Base-by-base conservation (phyloP, 2,888 invertebrate species). In the Apamea epomidion region DNA sequence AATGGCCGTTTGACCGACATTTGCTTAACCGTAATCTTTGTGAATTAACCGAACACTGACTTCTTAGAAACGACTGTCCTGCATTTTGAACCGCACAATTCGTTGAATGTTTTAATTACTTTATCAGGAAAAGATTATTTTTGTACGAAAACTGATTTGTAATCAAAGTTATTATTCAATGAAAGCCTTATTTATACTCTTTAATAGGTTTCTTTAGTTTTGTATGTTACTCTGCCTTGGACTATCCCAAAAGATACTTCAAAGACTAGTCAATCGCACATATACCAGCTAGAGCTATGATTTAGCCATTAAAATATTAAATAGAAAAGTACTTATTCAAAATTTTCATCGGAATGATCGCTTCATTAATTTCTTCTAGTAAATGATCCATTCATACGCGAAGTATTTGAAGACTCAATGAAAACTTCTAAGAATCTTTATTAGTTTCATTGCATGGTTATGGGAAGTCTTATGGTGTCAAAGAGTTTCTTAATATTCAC, bases 1-100 rank as follows among this genome's bases (percentile, higher is more conserved):
- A 87, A 89, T 87, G 76, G 12, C 84, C 81, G 87, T 88, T 88
- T 84, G 90, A 81, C 89, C 89, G 86, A 87, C 81, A 89, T 89
- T 80, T 75, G 69, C 42, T 75, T 89, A 89, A 89, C 88, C 87
- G 90, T 89, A 87, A 84, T 89, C 80, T 86, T 83, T 25, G 78
- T 81, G 76, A 88, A 87, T 89, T 82, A 87, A 80, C 81, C 68
- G 80, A 86, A 83, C 82, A 70, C 68, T 48, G 80, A 69, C 29
- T 89, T 89, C 87, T 74, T 25, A 78, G 87, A 89, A 89, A 70
- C 42, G 25, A 48, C 62, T 75, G 81, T 74, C 29, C 68, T 77
- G 81, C 37, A 73, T 87, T 81, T 78, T 74, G 58, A 75, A 75
- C 60, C 68, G 58, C 45, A 83, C 80, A 78, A 60, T 82, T 80